Evolutionary conservation across 1,140 invertebrate genomes (phyloP).

Genomic region (Cherax quadricarinatus): DNA sequence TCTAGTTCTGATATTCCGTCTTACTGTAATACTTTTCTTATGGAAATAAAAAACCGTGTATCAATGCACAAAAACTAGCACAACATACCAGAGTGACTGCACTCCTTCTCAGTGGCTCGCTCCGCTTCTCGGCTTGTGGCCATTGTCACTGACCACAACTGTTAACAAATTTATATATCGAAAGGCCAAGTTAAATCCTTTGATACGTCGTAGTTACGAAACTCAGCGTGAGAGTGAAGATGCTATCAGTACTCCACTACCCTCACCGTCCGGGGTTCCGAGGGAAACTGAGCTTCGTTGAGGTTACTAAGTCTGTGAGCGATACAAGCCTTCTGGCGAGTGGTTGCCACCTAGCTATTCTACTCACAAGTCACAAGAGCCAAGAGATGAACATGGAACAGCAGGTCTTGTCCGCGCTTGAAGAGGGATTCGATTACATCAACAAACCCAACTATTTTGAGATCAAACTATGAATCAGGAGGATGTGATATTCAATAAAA

Average conservation of each 20-base stretch:
- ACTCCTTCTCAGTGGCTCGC: constrained; percentile 54
- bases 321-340: not conserved
- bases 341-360: not conserved
- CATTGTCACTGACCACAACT: constrained; percentile 37
- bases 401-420: too few species aligned
- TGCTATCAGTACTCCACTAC: not conserved
- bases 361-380: too few species aligned
- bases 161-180: not conserved
- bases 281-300: constrained; percentile 51
- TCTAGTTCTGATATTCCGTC: too few species aligned
- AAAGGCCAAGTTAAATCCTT: not conserved
- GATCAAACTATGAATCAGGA: too few species aligned
- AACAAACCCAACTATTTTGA: too few species aligned
- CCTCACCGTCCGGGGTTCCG: constrained; percentile 1
- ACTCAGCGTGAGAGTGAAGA: not conserved
- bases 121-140: constrained; percentile 50
- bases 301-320: constrained; percentile 29
- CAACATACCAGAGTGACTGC: constrained; percentile 29
- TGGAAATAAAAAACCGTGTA: not conserved
- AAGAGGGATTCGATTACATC: too few species aligned
- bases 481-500: too few species aligned
- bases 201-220: not conserved
- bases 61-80: not conserved
- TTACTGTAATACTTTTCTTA: not conserved
- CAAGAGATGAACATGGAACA: too few species aligned